Base-by-base conservation (phyloP, 1,140 invertebrate species). In the Microplitis demolitor region DNA sequence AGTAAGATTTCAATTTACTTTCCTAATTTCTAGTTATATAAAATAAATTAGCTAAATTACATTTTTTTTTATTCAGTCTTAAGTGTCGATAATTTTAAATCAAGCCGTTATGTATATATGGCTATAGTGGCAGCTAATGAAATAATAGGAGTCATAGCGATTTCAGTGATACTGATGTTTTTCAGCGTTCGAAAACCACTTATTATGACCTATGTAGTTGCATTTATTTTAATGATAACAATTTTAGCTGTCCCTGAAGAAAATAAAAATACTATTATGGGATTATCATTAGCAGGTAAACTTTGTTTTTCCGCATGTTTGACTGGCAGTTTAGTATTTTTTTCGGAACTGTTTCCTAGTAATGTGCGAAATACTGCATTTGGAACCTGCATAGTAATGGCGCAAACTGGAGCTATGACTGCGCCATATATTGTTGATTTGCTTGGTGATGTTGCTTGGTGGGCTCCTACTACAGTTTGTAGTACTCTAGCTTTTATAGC, bases 251-350 rank as follows among this genome's bases (percentile, higher is more conserved):
- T 45, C 11, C 39, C 39, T 45, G 11, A 1, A 6, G 39, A 81
- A 2, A 85, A 76, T 63, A 78, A 73, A 6, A 76, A 71, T 6
- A 74, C 82, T 73, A 82, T 89, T 13, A 80, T 89, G 24, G 74
- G 85, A 1, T 75, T 91, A 58, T 90, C 90, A 3, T 83, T 92
- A 75, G 75, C 89, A 35, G 91, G 90, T 16, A 88, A 91, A 75
- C 91, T 92, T 72, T 88, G 87, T 54, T 88, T 91, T 4, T 90
- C 89, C 3, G 89, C 89, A 16, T 89, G 90, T 4, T 92, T 91
- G 78, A 88, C 89, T n/a, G 87, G 91, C 5, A 87, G 90, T 3
- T 91, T 91, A 34, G 82, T 93, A 1, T 91, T 91, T 74, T 89
- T 88, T 0, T 88, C 89, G 0, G 89, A 90, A 75, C 77, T 91